Conservation (phyloP, 1,140 invertebrate genomes). For the Bombus superbus region DNA sequence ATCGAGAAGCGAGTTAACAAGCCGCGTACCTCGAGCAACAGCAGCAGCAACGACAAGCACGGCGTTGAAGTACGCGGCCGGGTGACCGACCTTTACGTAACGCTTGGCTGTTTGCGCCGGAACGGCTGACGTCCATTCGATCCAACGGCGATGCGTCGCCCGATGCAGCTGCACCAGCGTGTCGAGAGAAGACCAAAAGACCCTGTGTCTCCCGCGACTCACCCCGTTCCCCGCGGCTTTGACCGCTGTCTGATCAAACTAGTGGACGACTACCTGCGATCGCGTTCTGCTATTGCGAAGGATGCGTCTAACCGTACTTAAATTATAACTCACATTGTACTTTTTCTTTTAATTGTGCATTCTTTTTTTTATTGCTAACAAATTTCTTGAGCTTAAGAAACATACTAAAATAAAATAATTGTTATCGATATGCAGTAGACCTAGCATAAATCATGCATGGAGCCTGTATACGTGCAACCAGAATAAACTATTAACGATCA, state of each 20-base stretch:
- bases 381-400: too few relatives aligned
- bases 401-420: too few relatives aligned
- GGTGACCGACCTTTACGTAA: conserved; percentile 83
- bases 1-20: conserved; percentile 39
- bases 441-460: too few relatives aligned
- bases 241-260: neutral
- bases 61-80: conserved; percentile 73
- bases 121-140: conserved; percentile 74
- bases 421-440: too few relatives aligned
- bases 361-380: too few relatives aligned
- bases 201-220: neutral
- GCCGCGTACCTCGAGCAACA: conserved; percentile 32
- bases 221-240: neutral
- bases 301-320: too few relatives aligned
- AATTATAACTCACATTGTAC: too few relatives aligned
- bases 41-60: conserved; percentile 38
- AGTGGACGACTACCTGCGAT: conserved; percentile 1
- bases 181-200: conserved; percentile 18
- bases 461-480: too few relatives aligned
- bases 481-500: too few relatives aligned
- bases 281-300: neutral
- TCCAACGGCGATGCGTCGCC: conserved; percentile 66
- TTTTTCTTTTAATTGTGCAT: too few relatives aligned
- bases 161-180: conserved; percentile 57
- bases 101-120: conserved; percentile 73